Percentiles rank a stretch among this genome's conserved stretches.
Conservation (phyloP, 1,140 invertebrate species). For the Megalonaias nervosa region DNA sequence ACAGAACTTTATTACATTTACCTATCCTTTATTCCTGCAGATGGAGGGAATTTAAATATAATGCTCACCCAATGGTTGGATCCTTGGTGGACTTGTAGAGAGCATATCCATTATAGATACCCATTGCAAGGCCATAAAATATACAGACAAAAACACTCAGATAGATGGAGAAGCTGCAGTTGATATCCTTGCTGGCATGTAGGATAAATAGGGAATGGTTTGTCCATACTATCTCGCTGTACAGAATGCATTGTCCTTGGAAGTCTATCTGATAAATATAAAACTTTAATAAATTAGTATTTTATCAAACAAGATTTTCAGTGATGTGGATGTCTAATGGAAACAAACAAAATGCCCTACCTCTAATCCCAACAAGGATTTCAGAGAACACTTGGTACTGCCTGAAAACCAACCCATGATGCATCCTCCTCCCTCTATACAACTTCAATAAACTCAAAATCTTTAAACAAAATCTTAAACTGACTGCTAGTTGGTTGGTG, state of each 20-base stretch:
- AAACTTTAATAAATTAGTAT: not conserved
- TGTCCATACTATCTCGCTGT: constrained; percentile 34
- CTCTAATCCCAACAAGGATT: no score
- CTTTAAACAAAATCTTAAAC: no score
- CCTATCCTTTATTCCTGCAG: not conserved
- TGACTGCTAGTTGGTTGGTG: no score
- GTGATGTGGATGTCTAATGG: no score
- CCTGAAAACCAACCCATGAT: no score
- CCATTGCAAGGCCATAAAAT: constrained; percentile 51
- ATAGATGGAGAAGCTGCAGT: constrained; percentile 57
- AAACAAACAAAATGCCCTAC: no score
- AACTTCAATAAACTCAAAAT: no score
- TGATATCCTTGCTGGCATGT: constrained; percentile 2
- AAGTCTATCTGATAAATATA: constrained; percentile 45
- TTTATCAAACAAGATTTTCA: no score
- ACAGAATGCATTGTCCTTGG: constrained; percentile 45
- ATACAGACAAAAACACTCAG: constrained; percentile 55
- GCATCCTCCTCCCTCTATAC: no score
- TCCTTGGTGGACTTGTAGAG: constrained; percentile 43
- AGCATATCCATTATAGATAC: constrained; percentile 49
- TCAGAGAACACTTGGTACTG: no score
- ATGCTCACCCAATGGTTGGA: constrained; percentile 52
- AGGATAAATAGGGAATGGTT: constrained; percentile 31
- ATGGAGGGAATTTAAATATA: not conserved
- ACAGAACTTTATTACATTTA: not conserved